A percentile compares a stretch with the other conserved stretches of the same genome.
phyloP scores from a whole-genome alignment of 2,113 vertebrate species.

The Cygnus buccinator region DNA sequence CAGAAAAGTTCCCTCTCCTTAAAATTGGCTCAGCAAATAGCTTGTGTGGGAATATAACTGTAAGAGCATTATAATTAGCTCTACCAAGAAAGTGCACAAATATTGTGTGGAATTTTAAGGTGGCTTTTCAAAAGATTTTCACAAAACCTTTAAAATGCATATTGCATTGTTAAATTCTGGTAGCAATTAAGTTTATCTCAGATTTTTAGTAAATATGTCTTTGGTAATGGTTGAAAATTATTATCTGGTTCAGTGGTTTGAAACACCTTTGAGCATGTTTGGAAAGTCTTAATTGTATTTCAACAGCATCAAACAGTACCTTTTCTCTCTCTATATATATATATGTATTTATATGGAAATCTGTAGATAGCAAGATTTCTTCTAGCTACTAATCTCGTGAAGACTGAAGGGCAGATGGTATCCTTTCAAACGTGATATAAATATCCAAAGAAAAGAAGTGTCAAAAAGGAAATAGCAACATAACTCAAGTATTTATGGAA shows the following conservation, averaged over 20 bases:
- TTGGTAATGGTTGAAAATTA: constrained; percentile 63
- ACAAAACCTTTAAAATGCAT: constrained; percentile 64
- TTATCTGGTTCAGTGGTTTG: constrained; percentile 73
- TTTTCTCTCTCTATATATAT: too few relatives aligned
- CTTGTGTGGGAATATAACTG: not conserved
- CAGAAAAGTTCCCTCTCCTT: constrained; percentile 50
- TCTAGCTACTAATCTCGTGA: not conserved
- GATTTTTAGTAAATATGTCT: constrained; percentile 61
- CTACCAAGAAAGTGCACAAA: not conserved
- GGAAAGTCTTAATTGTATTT: constrained; percentile 58
- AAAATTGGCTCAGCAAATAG: constrained; percentile 54
- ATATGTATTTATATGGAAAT: not conserved
- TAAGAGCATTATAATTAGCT: constrained; percentile 21
- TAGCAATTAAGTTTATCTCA: constrained; percentile 63
- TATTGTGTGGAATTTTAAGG: constrained; percentile 6
- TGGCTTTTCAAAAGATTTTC: constrained; percentile 49
- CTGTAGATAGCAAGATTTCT: not conserved
- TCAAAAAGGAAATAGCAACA: not conserved
- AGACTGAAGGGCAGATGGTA: constrained; percentile 12
- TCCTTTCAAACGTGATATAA: constrained; percentile 29
- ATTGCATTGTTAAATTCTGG: constrained; percentile 49
- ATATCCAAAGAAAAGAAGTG: not conserved
- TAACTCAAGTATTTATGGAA: constrained; percentile 27
- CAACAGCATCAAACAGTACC: not conserved
- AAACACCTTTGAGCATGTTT: constrained; percentile 58